Percentiles rank a stretch among this genome's conserved stretches.
phyloP scores from a whole-genome alignment of 2,888 invertebrate genomes.

The Scaptomyza parva region DNA sequence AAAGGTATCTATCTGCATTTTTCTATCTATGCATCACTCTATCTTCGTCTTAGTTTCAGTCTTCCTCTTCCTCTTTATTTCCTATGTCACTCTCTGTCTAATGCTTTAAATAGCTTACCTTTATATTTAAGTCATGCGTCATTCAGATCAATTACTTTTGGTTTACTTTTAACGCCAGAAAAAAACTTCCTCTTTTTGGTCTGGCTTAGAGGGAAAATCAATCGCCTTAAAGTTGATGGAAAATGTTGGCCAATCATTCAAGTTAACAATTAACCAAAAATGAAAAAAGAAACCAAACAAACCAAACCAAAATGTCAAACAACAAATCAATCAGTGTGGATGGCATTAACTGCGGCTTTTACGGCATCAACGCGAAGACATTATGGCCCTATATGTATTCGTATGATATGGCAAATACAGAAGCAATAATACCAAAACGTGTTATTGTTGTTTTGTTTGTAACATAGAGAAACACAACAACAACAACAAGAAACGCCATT shows the following conservation, averaged over 20 bases:
- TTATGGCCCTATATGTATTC: conserved; percentile 2
- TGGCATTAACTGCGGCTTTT: conserved; percentile 44
- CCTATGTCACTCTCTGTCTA: neutral
- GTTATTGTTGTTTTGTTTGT: conserved; percentile 19
- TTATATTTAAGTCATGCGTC: conserved; percentile 10
- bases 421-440: conserved; percentile 14
- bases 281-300: no score
- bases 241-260: conserved; percentile 73
- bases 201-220: conserved; percentile 10
- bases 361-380: conserved; percentile 5
- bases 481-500: conserved; percentile 55
- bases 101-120: neutral
- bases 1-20: no score
- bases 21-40: no score
- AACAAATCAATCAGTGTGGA: conserved; percentile 70
- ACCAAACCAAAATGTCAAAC: conserved; percentile 58
- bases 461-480: conserved; percentile 8
- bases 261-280: conserved; percentile 67
- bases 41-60: no score
- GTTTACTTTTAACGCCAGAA: conserved; percentile 26
- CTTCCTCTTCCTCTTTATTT: neutral
- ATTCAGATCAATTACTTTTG: conserved; percentile 35
- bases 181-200: conserved; percentile 39
- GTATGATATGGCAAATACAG: conserved; percentile 37
- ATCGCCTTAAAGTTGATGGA: conserved; percentile 65